Base-by-base conservation (phyloP, 2,888 invertebrate genomes). In the Nomada lathburiana region DNA sequence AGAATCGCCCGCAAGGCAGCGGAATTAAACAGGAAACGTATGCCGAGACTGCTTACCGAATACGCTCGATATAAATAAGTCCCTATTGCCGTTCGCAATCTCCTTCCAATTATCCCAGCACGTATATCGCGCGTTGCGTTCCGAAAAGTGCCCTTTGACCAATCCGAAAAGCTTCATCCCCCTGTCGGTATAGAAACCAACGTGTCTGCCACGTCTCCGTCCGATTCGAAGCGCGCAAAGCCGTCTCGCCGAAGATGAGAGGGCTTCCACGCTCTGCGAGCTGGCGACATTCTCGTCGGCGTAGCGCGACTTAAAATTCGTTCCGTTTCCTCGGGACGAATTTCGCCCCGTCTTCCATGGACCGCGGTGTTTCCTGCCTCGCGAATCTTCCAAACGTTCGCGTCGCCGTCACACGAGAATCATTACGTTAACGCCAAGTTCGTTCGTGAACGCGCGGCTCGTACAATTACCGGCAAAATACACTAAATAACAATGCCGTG, bases 391-490 rank as follows among this genome's bases (percentile, higher is more conserved):
- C 69, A 20, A 10, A 13, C 69, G 29, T 59, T 2, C 47, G 29
- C 29, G 18, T 60, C 64, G 53, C 0, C 4, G 73, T 60, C 55
- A 13, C 57, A 60, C 69, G 13, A 7, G 50, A 50, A 57, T 73
- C 59, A 36, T 69, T 68, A 63, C 64, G 65, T 26, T 73, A 55
- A 44, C 73, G 47, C 57, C 52, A 73, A 64, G 50, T 67, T 80
- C 60, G 77, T 72, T 62, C n/a, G 68, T 72, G 67, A 70, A 71
- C 77, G 26, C 26, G 70, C 47, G 11, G 18, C 47, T 57, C 26
- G 42, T 71, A 50, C 71, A 68, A 72, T 72, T 80, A 59, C 55
- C 52, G 77, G 77, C 71, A 72, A 80, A 36, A 36, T 29, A 29
- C 5, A 29, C 29, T 5, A 4, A 29, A 29, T 29, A 80, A 77